Base-by-base conservation (phyloP, 2,113 vertebrate species). In the Gymnobelideus leadbeateri region DNA sequence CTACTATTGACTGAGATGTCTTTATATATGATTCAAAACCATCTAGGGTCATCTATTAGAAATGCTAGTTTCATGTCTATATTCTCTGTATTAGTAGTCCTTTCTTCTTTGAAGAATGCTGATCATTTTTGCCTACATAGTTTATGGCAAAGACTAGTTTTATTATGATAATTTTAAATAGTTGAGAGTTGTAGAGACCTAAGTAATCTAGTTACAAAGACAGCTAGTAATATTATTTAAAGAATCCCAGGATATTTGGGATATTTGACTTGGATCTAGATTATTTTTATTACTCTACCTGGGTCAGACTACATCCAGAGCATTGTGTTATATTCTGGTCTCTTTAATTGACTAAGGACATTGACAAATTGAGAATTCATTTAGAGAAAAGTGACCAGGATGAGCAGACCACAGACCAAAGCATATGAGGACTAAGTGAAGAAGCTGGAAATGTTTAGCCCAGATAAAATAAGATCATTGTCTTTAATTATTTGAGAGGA, bases 101-200 rank as follows among this genome's bases (percentile, higher is more conserved):
- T 95, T 92, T 93, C 24, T 23, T 11, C 77, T 95, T 96, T 89
- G 94, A 96, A 97, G 90, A 50, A 46, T 51, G 50, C 28, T 94
- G 46, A 43, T 10, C 28, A 3, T 57, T 89, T 51, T 21, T 89
- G 10, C 16, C n/a, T 89, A 21, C 46, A 0, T 28, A 93, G 93
- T 90, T 92, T 92, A 93, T 93, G 89, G 89, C 37, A 84, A 95
- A 94, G 94, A 89, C 51, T 19, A 91, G 91, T 96, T 95, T 90
- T 31, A 43, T 94, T 51, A 90, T 93, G 9, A 84, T 52, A 26
- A 53, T 9, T 19, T 43, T 43, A 84, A 84, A 21, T 84, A 43
- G n/a, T 84, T 84, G 68, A 84, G 68, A 77, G n/a, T 21, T 84
- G 37, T 23, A 84, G 68, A 21, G 68, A 43, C n/a, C 68, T 43